Percentiles rank a stretch among this genome's conserved stretches.
phyloP scores from a whole-genome alignment of 2,113 vertebrate species.

The Aspidoscelis tigris region DNA sequence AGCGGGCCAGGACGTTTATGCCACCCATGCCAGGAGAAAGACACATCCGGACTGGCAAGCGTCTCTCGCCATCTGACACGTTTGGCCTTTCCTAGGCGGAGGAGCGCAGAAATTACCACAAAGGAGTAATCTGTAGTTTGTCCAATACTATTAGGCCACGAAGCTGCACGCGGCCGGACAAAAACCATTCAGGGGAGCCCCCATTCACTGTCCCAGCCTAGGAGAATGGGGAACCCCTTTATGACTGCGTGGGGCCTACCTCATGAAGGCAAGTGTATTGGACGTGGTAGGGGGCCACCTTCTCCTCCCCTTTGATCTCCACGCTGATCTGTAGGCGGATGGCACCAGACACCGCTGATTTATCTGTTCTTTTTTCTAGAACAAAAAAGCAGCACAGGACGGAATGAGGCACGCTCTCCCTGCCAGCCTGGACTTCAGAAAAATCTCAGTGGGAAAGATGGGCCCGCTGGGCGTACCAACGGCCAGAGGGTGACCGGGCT shows the following conservation, averaged over 20 bases:
- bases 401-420: neutral
- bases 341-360: constrained; percentile 20
- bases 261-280: constrained; percentile 36
- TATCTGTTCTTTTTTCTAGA: constrained; percentile 29
- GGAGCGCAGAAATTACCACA: neutral
- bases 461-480: neutral
- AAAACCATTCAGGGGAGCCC: too few relatives aligned
- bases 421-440: fast-evolving
- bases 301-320: constrained; percentile 34
- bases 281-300: constrained; percentile 32
- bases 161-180: too few relatives aligned
- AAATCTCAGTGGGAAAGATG: neutral
- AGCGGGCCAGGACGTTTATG: neutral
- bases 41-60: too few relatives aligned
- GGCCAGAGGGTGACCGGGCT: neutral
- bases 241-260: neutral
- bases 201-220: too few relatives aligned
- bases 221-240: too few relatives aligned
- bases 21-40: neutral
- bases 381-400: neutral
- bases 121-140: neutral
- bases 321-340: constrained; percentile 38
- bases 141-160: too few relatives aligned
- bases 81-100: neutral
- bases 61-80: too few relatives aligned